These are phyloP conservation scores for Gasterosteus aculeatus DNA, from an alignment of 2,113 vertebrate species.

Conservation along the genomic window DNA sequence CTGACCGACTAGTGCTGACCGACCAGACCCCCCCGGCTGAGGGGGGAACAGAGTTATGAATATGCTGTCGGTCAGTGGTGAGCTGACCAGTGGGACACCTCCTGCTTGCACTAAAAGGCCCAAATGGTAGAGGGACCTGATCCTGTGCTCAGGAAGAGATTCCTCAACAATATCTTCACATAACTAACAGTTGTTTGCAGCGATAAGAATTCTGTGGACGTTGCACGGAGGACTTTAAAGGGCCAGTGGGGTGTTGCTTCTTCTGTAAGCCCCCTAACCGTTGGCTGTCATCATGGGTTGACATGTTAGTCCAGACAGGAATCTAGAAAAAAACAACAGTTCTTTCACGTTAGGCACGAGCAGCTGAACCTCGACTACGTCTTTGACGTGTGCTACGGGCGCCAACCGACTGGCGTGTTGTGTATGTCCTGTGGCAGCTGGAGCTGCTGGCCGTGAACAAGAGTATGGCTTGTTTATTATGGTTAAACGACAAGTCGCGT, in stretches of 20 bases:
- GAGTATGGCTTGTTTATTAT: not conserved
- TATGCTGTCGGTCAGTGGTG: not conserved
- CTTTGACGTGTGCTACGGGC: conserved; percentile 1
- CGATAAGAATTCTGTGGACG: not conserved
- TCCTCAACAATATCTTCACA: not conserved
- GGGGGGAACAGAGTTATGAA: not conserved
- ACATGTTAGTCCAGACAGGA: not conserved
- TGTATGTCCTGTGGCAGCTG: conserved; percentile 8
- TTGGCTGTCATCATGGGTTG: conserved; percentile 2
- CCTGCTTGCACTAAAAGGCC: not conserved
- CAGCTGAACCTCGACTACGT: conserved; percentile 5
- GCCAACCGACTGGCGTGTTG: conserved; percentile 4
- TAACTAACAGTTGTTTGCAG: not conserved
- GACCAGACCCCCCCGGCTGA: too few species aligned
- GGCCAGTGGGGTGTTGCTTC: not conserved
- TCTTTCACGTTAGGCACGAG: conserved; percentile 20
- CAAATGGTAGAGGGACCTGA: not conserved
- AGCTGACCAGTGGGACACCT: not conserved
- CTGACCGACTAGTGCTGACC: not conserved
- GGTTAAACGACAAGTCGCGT: not conserved
- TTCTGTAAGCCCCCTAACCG: conserved; percentile 10
- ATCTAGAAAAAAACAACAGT: conserved; percentile 25
- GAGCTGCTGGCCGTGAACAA: not conserved
- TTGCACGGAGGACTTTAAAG: not conserved
- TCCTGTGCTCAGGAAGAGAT: not conserved